Base-by-base conservation (phyloP, 2,888 invertebrate genomes). In the Cabera pusaria region DNA sequence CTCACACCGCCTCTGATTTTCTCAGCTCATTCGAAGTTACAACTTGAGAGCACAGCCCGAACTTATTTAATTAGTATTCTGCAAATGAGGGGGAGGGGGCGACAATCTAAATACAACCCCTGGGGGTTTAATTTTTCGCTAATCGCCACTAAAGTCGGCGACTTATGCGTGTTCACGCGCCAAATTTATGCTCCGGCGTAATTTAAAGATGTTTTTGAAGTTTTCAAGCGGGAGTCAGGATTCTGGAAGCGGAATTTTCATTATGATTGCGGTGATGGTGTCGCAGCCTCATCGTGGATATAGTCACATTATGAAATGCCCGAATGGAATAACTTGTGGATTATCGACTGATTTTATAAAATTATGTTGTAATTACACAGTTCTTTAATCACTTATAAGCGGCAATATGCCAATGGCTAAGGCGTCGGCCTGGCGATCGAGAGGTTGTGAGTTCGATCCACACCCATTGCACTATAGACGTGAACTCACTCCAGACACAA, bases 11-110 rank as follows among this genome's bases (percentile, higher is more conserved):
- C 6, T 4, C 6, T n/a, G 1, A 27, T 5, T 19, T 41, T 38
- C 28, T 4, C 8, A 18, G 6, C 22, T 43, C 33, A 6, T n/a
- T 20, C 18, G 14, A 42, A 40, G 49, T 48, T 37, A 49, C 52
- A 48, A 53, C 46, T 53, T 44, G 49, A 47, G 43, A 49, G 44
- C 37, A 48, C 44, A 43, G 44, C 43, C 42, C 33, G 43, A 57
- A 54, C 54, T 57, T 57, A 57, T 57, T 54, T 57, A 57, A 57
- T 57, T 57, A 57, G 54, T 54, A 52, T 54, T 52, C 51, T 49
- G 48, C 44, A 54, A 57, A 56, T 54, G 53, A 56, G 52, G 47
- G 50, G 55, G 34, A 31, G 47, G 42, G 50, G 46, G 36, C 40
- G 51, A 55, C 54, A 55, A 49, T 55, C 48, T 50, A 55, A 52